Evolutionary conservation across 2,797 vertebrate species (phyloP), one percentile per base, ranked within the genome.

Genomic region (Schizothorax lantsangensis): DNA sequence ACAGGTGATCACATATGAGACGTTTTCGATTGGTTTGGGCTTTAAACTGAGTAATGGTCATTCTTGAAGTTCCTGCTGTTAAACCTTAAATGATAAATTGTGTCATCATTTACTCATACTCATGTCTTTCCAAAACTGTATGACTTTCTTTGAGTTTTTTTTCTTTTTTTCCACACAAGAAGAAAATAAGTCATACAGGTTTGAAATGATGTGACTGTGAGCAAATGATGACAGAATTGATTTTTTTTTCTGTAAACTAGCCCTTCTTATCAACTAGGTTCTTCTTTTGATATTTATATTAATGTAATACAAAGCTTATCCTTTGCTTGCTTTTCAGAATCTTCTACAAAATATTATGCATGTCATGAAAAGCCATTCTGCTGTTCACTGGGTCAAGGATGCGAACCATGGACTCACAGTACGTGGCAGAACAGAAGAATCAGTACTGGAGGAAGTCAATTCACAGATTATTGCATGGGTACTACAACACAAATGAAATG

Each of bases 391-490:
- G 97, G 91, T 98, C 59, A 92, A 95, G 84, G 96, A 96, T 90
- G 98, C 95, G 82, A 97, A 93, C 91, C 98, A 99, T 88, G 96
- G 96, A 59, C 96, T 99, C 91, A 91, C 89, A 66, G 96, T 97
- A 68, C 97, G 95, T 92, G 97, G 97, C 83, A 92, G 95, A 89
- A 86, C 94, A 15, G 91, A 95, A 81, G 95, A 97, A 0, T 95
- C 96, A 72, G 92, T 98, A 49, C 89, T 97, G 92, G 95, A 95
- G 86, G 97, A 98, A 94, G 95, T 98, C 87, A 98, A 98, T 83
- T 74, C 88, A 10, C 90, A 95, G 12, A 95, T 98, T 84, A 93
- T 97, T 84, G 90, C 90, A 38, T 99, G 97, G 97, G 94, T 98
- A 77, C 91, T 88, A 88, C 93, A 97, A 74, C 94, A 93, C 10